Percentiles rank a stretch among this genome's conserved stretches.
Evolutionary conservation across 2,113 vertebrate genomes (phyloP).

Genomic region (Herpailurus yagouaroundi): DNA sequence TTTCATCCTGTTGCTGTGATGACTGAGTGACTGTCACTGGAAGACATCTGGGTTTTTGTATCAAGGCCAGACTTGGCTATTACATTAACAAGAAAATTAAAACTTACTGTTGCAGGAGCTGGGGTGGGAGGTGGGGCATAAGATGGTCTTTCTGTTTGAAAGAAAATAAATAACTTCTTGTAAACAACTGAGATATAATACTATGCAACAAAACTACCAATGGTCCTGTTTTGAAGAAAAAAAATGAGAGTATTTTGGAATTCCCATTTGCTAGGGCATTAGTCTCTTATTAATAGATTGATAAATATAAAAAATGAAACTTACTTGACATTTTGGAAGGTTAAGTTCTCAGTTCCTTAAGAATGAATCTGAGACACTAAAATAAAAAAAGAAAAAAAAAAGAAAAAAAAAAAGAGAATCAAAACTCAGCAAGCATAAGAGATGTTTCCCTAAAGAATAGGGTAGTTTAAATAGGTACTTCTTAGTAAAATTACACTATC

Average conservation of each 20-base stretch:
- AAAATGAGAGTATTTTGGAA: conserved; percentile 83
- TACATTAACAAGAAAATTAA: conserved; percentile 86
- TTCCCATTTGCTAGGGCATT: conserved; percentile 83
- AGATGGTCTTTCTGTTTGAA: conserved; percentile 95
- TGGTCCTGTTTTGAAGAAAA: conserved; percentile 83
- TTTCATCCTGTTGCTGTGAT: conserved; percentile 76
- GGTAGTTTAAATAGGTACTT: conserved; percentile 43
- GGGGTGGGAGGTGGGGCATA: conserved; percentile 98
- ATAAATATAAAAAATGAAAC: conserved; percentile 84
- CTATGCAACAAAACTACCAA: conserved; percentile 84
- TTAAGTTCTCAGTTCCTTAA: conserved; percentile 88
- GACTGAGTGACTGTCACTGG: conserved; percentile 79
- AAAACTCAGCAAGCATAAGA: conserved; percentile 72
- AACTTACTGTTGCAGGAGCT: conserved; percentile 98
- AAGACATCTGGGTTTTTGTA: conserved; percentile 83
- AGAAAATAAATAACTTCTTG: conserved; percentile 84
- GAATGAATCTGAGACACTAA: conserved; percentile 88
- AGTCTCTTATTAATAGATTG: conserved; percentile 80
- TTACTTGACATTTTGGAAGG: conserved; percentile 93
- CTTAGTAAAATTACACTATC: conserved; percentile 70
- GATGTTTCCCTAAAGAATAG: conserved; percentile 65
- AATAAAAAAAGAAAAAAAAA: conserved; percentile 81
- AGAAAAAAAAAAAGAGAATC: conserved; percentile 85
- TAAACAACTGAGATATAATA: conserved; percentile 80
- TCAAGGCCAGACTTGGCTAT: conserved; percentile 79